Evolutionary conservation across 2,797 vertebrate species (phyloP).

Genomic region (Alosa sapidissima): DNA sequence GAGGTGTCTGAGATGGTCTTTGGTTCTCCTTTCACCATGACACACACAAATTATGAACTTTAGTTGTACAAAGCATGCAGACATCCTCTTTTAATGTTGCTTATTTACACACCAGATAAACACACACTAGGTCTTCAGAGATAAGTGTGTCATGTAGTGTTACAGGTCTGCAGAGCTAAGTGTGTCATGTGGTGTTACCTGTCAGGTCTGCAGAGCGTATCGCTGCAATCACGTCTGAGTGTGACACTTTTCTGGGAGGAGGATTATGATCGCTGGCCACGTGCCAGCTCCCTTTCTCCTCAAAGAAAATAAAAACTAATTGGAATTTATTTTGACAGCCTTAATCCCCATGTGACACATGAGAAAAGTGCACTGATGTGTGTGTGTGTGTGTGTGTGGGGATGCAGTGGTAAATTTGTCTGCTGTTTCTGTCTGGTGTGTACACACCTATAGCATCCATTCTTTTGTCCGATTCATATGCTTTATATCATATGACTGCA

Average conservation of each 20-base stretch:
- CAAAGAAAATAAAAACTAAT: slow-evolving; percentile 13
- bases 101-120: no score
- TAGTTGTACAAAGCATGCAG: no score
- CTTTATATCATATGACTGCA: background rate
- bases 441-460: background rate
- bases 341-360: slow-evolving; percentile 8
- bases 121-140: no score
- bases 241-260: background rate
- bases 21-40: no score
- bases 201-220: background rate
- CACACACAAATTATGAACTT: no score
- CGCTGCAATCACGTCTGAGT: background rate
- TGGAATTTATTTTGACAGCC: slow-evolving; percentile 19
- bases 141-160: background rate
- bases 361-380: background rate
- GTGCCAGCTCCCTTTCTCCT: background rate
- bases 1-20: no score
- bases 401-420: background rate
- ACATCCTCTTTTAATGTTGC: no score
- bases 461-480: background rate
- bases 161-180: background rate
- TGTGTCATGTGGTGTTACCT: no score
- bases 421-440: background rate
- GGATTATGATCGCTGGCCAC: background rate
- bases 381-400: background rate